Base-by-base conservation (phyloP, 2,113 vertebrate genomes). In the Phycodurus eques region DNA sequence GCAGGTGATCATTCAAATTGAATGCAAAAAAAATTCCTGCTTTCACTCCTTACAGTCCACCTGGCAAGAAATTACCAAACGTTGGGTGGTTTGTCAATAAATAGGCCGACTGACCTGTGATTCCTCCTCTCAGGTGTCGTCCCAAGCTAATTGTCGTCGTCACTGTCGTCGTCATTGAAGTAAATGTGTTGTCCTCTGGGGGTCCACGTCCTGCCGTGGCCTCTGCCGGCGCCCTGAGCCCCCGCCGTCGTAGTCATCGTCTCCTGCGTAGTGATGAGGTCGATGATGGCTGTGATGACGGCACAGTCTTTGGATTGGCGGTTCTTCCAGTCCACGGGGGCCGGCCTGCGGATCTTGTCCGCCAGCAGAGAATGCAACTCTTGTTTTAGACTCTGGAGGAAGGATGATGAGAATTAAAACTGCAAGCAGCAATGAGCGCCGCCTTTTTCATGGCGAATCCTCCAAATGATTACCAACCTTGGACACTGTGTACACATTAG, bases 191-290 rank as follows among this genome's bases (percentile, higher is more conserved):
- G 83, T 65, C 85, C 89, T 0, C 91, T 91, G 0, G 92, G 85
- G 68, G 85, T 91, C 72, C 88, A 83, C 1, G 86, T 66, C 15
- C 69, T 84, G 61, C 81, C 87, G 0, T 90, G 57, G 56, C 78
- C 51, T 5, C 43, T 31, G 12, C 66, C 20, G 73, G 67, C 54
- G 20, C 73, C 33, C n/a, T 6, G 22, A 12, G 22, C 44, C 13
- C 12, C 3, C 43, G 11, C 22, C 20, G 31, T 17, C 20, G 51
- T 80, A 22, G 84, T 22, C 0, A 86, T 68, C 64, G 80, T 92
- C 85, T 99, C 98, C 87, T 99, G 96, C 3, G 98, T 97, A 72
- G 96, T 99, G 91, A 99, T 96, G 39, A 99, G 90, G 91, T 99
- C 97, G 74, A 95, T 94, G 71, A 99, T 99, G 5, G 98, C 97